Evolutionary conservation across 1,140 invertebrate genomes (phyloP), one percentile per base, ranked within the genome.

Genomic region (Drosophila varians): DNA sequence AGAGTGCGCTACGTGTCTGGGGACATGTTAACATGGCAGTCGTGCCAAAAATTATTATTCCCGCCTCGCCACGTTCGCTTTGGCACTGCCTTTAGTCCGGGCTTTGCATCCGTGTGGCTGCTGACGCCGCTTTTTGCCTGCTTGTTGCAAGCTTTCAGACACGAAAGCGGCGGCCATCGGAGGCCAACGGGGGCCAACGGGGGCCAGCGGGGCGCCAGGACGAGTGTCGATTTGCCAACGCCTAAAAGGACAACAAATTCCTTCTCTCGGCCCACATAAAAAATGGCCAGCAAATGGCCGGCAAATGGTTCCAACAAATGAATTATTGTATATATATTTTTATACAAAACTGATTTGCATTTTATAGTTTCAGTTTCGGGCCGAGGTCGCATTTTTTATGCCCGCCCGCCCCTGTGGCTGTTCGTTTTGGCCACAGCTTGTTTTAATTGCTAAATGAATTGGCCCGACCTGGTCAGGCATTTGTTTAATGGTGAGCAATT

Each of bases 21-120:
- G 89, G 89, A 90, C 88, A 90, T 90, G 89, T 90, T 90, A 90
- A 90, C 89, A 90, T 89, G 89, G 89, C 89, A 84, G 80, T 86
- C 88, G 79, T 90, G 89, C 83, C 84, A 83, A 86, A 90, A 90
- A 90, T 90, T 90, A 90, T 90, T 89, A 89, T 89, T 89, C 78
- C 86, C 80, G 71, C 72, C 79, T 78, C 74, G 80, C 68, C 49
- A 72, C 69, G 69, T 64, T 49, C 51, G 28, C 45, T 68, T 62
- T 55, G 68, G 46, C 70, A 52, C 19, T 71, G 68, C 66, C 61
- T 48, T 19, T 25, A 18, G n/a, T 23, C 14, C 16, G 21, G 26
- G 51, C 52, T 68, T 56, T 70, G 51, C 26, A 46, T 70, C 31
- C 57, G 49, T 21, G 47, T 42, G 38, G 38, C 21, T 23, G 12